Evolutionary conservation across 2,888 invertebrate genomes (phyloP).

Genomic region (Leptinotarsa juncta): DNA sequence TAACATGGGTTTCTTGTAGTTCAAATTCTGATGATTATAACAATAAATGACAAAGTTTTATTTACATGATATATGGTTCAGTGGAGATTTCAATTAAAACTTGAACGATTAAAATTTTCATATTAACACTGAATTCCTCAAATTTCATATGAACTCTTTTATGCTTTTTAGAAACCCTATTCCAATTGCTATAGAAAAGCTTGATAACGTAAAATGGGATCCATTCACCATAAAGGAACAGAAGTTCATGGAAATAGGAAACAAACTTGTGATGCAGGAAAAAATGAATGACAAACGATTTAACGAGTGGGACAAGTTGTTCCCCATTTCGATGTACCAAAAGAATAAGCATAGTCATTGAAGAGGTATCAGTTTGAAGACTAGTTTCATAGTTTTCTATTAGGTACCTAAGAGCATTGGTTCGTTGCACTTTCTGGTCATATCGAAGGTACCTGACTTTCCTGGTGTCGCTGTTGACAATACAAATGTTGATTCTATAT

Average conservation of each 20-base stretch:
- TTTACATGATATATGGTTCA: no score
- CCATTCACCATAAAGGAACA: slow-evolving; percentile 59
- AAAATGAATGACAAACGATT: slow-evolving; percentile 63
- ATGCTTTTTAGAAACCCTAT: slow-evolving; percentile 55
- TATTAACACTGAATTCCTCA: no score
- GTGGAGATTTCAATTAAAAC: no score
- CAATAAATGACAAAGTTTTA: no score
- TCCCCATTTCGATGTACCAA: slow-evolving; percentile 52
- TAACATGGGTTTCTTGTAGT: no score
- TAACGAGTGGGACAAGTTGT: slow-evolving; percentile 63
- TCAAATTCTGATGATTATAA: no score
- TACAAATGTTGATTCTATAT: background rate
- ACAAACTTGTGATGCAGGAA: slow-evolving; percentile 60
- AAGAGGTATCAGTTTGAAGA: background rate
- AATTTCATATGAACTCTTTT: background rate
- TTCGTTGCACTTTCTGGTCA: background rate
- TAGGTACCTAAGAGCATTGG: background rate
- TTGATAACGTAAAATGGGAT: slow-evolving; percentile 63
- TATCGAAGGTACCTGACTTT: background rate
- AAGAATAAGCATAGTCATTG: slow-evolving; percentile 29
- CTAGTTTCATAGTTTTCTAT: background rate
- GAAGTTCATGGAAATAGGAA: slow-evolving; percentile 64
- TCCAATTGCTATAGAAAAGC: slow-evolving; percentile 58
- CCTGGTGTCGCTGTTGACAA: background rate
- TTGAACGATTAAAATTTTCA: no score